Evolutionary conservation across 2,113 vertebrate species (phyloP).

Genomic region (Mustelus asterias): DNA sequence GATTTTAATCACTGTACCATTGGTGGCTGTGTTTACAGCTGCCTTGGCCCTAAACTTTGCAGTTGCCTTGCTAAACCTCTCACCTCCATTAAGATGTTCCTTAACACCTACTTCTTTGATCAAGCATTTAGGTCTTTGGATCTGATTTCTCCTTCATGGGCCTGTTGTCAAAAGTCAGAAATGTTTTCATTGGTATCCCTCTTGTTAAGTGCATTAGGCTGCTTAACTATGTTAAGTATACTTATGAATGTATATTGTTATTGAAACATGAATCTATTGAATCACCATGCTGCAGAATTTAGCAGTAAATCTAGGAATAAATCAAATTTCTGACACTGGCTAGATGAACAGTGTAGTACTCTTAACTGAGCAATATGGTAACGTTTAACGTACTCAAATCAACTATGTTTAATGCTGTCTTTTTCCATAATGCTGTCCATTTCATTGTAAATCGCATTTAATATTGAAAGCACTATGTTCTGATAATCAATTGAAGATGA

Average conservation of each 20-base stretch:
- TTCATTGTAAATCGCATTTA: neutral
- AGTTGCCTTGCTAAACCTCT: neutral
- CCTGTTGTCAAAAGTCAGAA: neutral
- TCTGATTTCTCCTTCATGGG: neutral
- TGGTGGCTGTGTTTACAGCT: neutral
- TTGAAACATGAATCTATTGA: neutral
- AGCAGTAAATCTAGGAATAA: neutral
- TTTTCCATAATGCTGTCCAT: neutral
- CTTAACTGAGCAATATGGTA: constrained; percentile 3
- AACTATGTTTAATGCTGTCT: neutral
- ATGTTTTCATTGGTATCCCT: neutral
- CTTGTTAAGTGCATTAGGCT: neutral
- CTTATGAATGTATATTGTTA: neutral
- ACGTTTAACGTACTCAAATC: neutral
- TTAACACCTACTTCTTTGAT: neutral
- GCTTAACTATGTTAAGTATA: neutral
- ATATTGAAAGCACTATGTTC: neutral
- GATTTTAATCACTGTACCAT: neutral
- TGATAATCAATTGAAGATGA: neutral
- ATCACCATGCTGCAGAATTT: neutral
- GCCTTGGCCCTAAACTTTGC: neutral
- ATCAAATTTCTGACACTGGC: neutral
- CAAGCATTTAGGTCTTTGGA: neutral
- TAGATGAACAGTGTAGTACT: constrained; percentile 2
- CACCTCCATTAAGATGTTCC: neutral